phyloP scores from a whole-genome alignment of 2,113 vertebrate species.

The Aphelocoma coerulescens region DNA sequence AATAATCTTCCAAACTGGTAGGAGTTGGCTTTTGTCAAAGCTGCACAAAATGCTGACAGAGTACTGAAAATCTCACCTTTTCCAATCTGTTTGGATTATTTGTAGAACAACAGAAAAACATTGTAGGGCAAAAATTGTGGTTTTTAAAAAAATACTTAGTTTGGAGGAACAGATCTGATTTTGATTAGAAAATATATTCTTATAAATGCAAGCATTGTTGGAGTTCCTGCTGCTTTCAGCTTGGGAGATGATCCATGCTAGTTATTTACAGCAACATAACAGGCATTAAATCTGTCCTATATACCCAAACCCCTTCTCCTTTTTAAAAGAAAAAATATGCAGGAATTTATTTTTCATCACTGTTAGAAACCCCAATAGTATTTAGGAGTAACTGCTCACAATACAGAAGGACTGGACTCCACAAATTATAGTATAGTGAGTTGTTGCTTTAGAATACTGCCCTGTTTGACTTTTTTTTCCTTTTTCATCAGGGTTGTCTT shows the following conservation, averaged over 20 bases:
- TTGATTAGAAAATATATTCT: background rate
- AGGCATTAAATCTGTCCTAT: background rate
- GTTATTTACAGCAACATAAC: background rate
- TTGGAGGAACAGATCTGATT: background rate
- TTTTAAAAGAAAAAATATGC: background rate
- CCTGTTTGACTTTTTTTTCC: background rate
- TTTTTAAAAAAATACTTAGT: background rate
- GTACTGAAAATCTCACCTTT: background rate
- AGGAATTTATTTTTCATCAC: background rate
- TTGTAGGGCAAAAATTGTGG: background rate
- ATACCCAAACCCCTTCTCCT: background rate
- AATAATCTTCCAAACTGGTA: conserved; percentile 4
- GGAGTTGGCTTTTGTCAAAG: conserved; percentile 10
- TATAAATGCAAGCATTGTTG: background rate
- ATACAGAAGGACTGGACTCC: conserved; percentile 16
- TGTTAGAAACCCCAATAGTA: background rate
- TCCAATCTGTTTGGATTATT: background rate
- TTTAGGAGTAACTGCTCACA: conserved; percentile 4
- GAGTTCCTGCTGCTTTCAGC: background rate
- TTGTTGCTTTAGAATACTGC: conserved; percentile 8
- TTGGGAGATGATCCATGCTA: background rate
- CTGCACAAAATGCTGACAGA: background rate
- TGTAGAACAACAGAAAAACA: background rate
- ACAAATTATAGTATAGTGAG: background rate
- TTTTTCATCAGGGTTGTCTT: background rate